Conservation (phyloP, 1,140 invertebrate species). For the Chironomus striatipennis region DNA sequence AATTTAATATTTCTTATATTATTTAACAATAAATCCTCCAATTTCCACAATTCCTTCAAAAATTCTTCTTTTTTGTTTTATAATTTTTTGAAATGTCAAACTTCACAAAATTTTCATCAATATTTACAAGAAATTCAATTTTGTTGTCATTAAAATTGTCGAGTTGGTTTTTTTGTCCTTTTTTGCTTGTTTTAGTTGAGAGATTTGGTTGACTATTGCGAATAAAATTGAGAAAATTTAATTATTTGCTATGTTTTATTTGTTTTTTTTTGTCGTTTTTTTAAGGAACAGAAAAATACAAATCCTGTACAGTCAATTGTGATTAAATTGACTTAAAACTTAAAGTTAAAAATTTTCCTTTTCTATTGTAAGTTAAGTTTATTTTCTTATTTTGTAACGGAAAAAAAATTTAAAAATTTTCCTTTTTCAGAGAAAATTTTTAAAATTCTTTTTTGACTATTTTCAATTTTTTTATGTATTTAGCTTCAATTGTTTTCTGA, state of each 20-base stretch:
- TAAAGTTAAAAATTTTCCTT: not conserved
- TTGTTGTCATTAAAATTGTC: not conserved
- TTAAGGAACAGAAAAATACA: slow-evolving; percentile 2
- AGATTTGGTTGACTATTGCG: slow-evolving; percentile 23
- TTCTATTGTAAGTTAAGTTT: slow-evolving; percentile 15
- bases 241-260: slow-evolving; percentile 20
- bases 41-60: no score
- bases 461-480: not conserved
- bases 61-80: no score
- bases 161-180: not conserved
- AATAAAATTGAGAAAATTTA: not conserved
- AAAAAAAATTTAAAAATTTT: not conserved
- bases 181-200: slow-evolving; percentile 20
- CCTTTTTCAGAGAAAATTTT: not conserved
- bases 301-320: not conserved
- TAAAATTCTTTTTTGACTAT: not conserved
- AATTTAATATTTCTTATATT: no score
- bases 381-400: slow-evolving; percentile 3
- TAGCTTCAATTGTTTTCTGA: not conserved
- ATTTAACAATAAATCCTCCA: no score
- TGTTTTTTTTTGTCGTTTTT: slow-evolving; percentile 10
- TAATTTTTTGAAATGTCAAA: no score
- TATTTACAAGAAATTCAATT: slow-evolving; percentile 5
- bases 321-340: slow-evolving; percentile 4
- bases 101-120: not conserved